Percentiles rank a stretch among this genome's conserved stretches.
Conservation (phyloP, 2,113 vertebrate genomes). For the Istiophorus platypterus region DNA sequence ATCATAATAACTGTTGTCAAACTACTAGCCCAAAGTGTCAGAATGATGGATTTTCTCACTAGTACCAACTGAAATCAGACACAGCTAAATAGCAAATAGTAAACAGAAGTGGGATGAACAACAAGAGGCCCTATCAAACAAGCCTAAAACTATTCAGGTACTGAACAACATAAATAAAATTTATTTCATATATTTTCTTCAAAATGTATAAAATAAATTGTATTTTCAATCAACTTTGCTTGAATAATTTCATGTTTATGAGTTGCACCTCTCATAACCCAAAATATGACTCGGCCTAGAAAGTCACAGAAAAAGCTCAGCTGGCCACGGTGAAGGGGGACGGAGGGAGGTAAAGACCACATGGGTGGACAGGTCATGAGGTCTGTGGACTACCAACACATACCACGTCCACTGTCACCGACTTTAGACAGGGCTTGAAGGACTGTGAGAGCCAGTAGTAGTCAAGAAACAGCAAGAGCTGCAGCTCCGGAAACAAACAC, state of each 20-base stretch:
- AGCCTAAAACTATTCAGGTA: neutral
- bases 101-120: neutral
- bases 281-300: neutral
- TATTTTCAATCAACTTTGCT: neutral
- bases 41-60: too few species aligned
- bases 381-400: conserved; percentile 79
- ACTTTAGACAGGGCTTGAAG: conserved; percentile 90
- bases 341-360: conserved; percentile 29
- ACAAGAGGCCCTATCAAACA: neutral
- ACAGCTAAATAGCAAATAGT: neutral
- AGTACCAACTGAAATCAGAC: neutral
- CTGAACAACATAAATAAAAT: neutral
- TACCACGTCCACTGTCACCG: conserved; percentile 91
- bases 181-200: too few species aligned
- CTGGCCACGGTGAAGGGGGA: conserved; percentile 15
- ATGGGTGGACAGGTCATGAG: conserved; percentile 49
- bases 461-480: conserved; percentile 91
- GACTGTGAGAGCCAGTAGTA: conserved; percentile 91
- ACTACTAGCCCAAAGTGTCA: too few species aligned
- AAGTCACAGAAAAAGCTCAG: conserved; percentile 29
- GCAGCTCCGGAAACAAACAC: conserved; percentile 89
- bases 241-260: neutral
- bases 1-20: too few species aligned
- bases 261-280: neutral
- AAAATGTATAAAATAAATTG: neutral